Conservation (phyloP, 2,888 invertebrate genomes). For the Heliconius ethilla region DNA sequence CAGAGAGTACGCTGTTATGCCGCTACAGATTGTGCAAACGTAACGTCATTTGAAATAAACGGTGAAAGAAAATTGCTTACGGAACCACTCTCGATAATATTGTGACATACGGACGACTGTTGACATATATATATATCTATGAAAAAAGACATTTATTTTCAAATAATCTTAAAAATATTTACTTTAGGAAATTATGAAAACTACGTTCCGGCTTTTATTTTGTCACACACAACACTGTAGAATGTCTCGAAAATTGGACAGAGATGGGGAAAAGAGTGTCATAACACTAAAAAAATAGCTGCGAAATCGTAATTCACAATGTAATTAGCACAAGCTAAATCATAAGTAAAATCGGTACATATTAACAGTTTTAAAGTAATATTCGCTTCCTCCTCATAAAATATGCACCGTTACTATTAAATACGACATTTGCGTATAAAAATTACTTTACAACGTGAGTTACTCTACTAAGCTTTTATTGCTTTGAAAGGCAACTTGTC, state of each 20-base stretch:
- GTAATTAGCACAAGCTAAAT: neutral
- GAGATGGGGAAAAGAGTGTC: no score
- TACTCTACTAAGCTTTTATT: slow-evolving; percentile 23
- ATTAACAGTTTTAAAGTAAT: slow-evolving; percentile 28
- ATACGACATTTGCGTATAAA: slow-evolving; percentile 28
- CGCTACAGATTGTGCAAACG: slow-evolving; percentile 31
- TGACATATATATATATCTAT: slow-evolving; percentile 19
- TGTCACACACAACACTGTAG: no score
- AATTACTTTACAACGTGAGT: slow-evolving; percentile 18
- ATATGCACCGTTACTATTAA: slow-evolving; percentile 25
- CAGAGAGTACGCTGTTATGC: slow-evolving; percentile 9
- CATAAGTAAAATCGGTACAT: slow-evolving; percentile 17
- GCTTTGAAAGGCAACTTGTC: slow-evolving; percentile 15
- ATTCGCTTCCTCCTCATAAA: slow-evolving; percentile 28
- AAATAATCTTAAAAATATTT: neutral
- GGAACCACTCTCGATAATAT: slow-evolving; percentile 44
- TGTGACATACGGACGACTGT: slow-evolving; percentile 31
- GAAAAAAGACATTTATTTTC: neutral
- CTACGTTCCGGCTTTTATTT: neutral
- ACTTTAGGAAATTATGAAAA: neutral
- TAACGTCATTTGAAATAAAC: slow-evolving; percentile 57
- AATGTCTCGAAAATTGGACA: no score
- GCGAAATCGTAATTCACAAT: neutral
- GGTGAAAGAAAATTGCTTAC: slow-evolving; percentile 60
- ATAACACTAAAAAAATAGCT: neutral